A percentile compares a stretch with the other conserved stretches of the same genome.
These are phyloP conservation scores for Dysdera silvatica DNA, from an alignment of 1,140 invertebrate species.

Conservation along the genomic window DNA sequence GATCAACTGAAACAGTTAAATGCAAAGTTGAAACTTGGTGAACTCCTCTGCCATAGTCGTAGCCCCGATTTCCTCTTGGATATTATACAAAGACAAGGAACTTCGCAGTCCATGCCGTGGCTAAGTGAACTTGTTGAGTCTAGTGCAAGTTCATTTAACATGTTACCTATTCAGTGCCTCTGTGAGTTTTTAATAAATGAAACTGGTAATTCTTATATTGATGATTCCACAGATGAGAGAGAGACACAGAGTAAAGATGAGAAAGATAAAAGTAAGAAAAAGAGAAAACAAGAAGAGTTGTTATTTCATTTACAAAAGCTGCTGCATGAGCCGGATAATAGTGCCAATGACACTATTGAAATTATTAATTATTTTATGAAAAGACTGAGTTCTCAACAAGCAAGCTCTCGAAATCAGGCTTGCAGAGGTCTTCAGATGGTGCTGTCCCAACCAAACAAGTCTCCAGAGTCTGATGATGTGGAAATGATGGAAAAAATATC, in stretches of 20 bases:
- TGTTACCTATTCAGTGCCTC: constrained; percentile 87
- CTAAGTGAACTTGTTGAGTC: constrained; percentile 87
- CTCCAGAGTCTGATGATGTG: constrained; percentile 41
- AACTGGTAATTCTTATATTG: constrained; percentile 8
- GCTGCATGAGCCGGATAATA: constrained; percentile 48
- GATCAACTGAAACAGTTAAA: constrained; percentile 76
- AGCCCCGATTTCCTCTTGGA: constrained; percentile 87
- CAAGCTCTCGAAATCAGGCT: constrained; percentile 64
- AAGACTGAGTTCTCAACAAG: constrained; percentile 71
- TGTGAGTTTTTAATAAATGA: constrained; percentile 87
- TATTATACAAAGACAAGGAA: constrained; percentile 77
- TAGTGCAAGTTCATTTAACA: constrained; percentile 73
- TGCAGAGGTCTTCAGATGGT: constrained; percentile 59
- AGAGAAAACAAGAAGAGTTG: constrained; percentile 69
- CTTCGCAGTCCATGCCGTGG: constrained; percentile 92
- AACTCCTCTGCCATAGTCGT: constrained; percentile 76
- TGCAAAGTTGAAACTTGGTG: constrained; percentile 69
- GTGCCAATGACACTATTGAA: constrained; percentile 54
- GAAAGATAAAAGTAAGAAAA: constrained; percentile 41
- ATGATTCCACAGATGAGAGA: constrained; percentile 37
- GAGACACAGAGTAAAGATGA: too few relatives aligned
- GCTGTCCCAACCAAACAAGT: constrained; percentile 45
- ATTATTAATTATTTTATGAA: constrained; percentile 87
- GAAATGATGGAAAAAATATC: constrained; percentile 25
- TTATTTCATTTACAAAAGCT: constrained; percentile 59